A percentile compares a stretch with the other conserved stretches of the same genome.
Evolutionary conservation across 2,888 invertebrate genomes (phyloP).

Genomic region (Mamestra brassicae): DNA sequence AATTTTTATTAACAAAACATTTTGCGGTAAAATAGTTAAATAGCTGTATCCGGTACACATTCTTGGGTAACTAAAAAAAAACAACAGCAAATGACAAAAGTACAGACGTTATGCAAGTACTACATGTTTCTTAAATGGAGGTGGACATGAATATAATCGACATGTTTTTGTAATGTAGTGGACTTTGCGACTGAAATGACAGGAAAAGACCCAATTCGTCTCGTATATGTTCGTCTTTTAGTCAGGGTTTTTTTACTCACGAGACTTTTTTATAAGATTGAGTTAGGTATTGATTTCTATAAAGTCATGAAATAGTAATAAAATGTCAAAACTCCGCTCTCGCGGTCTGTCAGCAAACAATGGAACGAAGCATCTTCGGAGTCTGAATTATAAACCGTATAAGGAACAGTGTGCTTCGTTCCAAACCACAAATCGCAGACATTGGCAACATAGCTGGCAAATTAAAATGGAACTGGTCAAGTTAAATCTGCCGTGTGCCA

Average conservation of each 20-base stretch:
- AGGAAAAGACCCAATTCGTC: background rate
- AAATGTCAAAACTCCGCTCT: too few species aligned
- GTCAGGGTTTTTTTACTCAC: background rate
- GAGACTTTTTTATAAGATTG: background rate
- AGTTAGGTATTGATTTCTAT: too few species aligned
- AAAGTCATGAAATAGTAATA: too few species aligned
- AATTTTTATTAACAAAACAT: background rate
- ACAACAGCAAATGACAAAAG: background rate
- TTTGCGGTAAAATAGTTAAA: background rate
- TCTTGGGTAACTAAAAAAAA: background rate
- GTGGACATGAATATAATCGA: background rate
- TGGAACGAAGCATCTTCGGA: too few species aligned
- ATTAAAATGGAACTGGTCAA: too few species aligned
- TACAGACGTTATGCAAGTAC: slow-evolving; percentile 24
- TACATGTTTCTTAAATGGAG: slow-evolving; percentile 10
- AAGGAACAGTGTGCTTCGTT: too few species aligned
- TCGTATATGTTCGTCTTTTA: background rate
- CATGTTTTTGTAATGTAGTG: background rate
- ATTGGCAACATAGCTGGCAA: too few species aligned
- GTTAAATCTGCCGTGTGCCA: too few species aligned
- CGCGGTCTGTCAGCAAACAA: too few species aligned
- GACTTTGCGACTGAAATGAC: background rate
- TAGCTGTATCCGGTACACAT: slow-evolving; percentile 14
- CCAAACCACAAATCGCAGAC: too few species aligned
- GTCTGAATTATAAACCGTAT: too few species aligned